Base-by-base conservation (phyloP, 1,140 invertebrate species). In the Neoseiulus cucumeris region DNA sequence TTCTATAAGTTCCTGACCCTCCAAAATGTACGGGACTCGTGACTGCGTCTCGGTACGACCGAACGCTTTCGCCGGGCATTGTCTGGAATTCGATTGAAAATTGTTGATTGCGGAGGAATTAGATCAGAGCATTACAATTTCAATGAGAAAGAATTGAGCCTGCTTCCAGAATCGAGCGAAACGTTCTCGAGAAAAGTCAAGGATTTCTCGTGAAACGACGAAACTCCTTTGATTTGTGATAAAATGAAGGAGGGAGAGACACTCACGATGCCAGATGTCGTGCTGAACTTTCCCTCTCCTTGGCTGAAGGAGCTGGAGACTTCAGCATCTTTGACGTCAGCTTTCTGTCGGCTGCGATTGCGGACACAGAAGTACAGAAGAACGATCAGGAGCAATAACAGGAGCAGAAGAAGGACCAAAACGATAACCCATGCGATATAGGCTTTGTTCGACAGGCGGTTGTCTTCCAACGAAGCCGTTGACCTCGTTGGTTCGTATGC, bases 221-320 rank as follows among this genome's bases (percentile, higher is more conserved):
- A n/a, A n/a, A n/a, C n/a, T n/a, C 33, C 33, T 39, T 39, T 39
- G 4, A 4, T 39, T 39, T 39, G n/a, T n/a, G n/a, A 39, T 39
- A 39, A 39, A 39, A 4, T 9, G 33, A 39, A 39, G 9, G n/a
- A n/a, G n/a, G n/a, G n/a, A n/a, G n/a, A 44, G 12, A 47, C 28
- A 59, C 51, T 59, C 33, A 59, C 51, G n/a, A 59, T 25, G 22
- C 51, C 51, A 17, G 51, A 59, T 29, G 14, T 59, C 9, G 51
- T 59, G 51, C 51, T 59, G 51, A 59, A 59, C 22, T 33, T 59
- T 59, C 51, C 51, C 33, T 59, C 51, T 25, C 51, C 51, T 12
- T 59, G 17, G 51, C 51, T 59, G 22, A 59, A 59, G 51, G 51
- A 59, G 22, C 51, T 59, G 51, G 51, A 59, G 14, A 59, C 51